phyloP scores from a whole-genome alignment of 2,113 vertebrate genomes.

The Chinchilla lanigera region DNA sequence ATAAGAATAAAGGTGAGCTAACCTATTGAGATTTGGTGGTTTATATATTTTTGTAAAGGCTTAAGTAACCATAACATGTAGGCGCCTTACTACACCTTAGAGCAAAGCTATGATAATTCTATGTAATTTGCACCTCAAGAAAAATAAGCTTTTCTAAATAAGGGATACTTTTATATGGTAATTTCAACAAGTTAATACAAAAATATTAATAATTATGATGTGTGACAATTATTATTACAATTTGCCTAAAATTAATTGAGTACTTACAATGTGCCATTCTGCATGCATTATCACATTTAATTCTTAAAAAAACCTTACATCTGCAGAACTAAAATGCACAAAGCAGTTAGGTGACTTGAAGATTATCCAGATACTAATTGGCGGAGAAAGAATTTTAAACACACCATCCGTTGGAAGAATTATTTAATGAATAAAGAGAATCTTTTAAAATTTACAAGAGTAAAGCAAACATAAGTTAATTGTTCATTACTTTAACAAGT shows the following conservation, averaged over 20 bases:
- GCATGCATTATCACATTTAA: background rate
- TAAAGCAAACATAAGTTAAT: background rate
- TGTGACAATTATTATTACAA: background rate
- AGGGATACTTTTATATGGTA: conserved; percentile 10
- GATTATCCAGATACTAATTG: background rate
- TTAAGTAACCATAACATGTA: background rate
- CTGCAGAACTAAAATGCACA: background rate
- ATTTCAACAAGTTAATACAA: background rate
- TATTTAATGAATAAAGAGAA: background rate
- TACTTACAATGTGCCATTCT: background rate
- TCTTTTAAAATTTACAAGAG: conserved; percentile 9
- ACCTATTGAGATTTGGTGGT: background rate
- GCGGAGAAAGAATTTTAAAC: background rate
- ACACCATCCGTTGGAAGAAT: background rate
- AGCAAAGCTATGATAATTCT: background rate
- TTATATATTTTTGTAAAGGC: background rate
- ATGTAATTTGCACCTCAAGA: background rate
- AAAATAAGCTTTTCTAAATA: conserved; percentile 28
- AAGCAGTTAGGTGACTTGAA: background rate
- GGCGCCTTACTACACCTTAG: background rate
- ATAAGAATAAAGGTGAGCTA: background rate
- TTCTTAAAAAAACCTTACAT: background rate
- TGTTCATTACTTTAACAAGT: conserved; percentile 13
- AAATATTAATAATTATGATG: background rate
- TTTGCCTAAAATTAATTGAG: background rate